Conservation (phyloP, 2,888 invertebrate genomes). For the Corythucha ciliata region DNA sequence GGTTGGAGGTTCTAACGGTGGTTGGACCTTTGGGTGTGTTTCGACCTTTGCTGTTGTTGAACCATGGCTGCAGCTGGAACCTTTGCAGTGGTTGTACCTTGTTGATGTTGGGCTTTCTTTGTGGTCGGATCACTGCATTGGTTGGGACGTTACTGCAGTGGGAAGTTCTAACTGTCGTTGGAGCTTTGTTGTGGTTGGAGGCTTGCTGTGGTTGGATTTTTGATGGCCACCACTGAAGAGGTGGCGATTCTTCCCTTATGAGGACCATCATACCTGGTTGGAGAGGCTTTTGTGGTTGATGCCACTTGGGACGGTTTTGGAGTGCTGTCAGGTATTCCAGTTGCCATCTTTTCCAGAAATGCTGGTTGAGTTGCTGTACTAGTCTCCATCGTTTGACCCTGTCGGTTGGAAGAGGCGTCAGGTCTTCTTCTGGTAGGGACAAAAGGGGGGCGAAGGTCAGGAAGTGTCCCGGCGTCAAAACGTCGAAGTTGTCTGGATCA, state of each 20-base stretch:
- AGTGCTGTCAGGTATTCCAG: constrained; percentile 11
- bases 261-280: neutral
- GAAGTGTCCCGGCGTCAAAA: constrained; percentile 3
- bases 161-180: no score
- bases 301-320: neutral
- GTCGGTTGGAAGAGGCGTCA: neutral
- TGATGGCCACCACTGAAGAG: constrained; percentile 5
- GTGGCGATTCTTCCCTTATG: neutral
- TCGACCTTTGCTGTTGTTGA: no score
- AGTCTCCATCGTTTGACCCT: constrained; percentile 16
- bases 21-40: no score
- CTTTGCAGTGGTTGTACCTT: no score
- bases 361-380: neutral
- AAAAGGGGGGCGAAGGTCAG: constrained; percentile 3
- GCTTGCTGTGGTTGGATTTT: no score
- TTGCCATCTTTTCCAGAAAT: constrained; percentile 17
- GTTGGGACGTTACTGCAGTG: no score
- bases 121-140: no score
- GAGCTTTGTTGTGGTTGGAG: no score
- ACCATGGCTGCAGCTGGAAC: no score
- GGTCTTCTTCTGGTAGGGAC: constrained; percentile 5
- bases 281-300: neutral
- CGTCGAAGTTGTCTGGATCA: neutral
- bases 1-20: no score
- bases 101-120: no score